Evolutionary conservation across 2,113 vertebrate genomes (phyloP), one percentile per base, ranked within the genome.

Genomic region (Nothobranchius furzeri): DNA sequence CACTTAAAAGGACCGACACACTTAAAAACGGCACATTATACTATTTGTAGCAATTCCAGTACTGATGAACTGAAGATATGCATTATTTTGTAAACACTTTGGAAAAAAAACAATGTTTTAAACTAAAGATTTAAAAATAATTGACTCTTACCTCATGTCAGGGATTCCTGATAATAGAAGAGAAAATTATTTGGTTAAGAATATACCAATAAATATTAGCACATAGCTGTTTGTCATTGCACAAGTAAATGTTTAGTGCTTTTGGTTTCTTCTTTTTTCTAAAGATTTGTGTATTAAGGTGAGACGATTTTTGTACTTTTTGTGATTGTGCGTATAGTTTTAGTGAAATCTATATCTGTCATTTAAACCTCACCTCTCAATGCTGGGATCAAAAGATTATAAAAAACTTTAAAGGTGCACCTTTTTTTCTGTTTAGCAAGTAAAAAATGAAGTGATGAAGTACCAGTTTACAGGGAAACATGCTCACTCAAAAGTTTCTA

Each of bases 71-170:
- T 89, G 85, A 90, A 92, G 81, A 93, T 94, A 94, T 94, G 92
- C 93, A 94, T 94, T 92, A 87, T 94, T 93, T 93, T 93, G 89
- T 88, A 91, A 90, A 91, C 68, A 86, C 82, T 92, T 92, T 87
- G 73, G 86, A 84, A 90, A 83, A 75, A 87, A 20, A 20, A 20
- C 20, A 1, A 20, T 87, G 85, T 90, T 87, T 92, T 87, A 82
- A 89, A 90, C 91, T 90, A 90, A 92, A 91, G 89, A 91, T 88
- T 17, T 10, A 50, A 50, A 64, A 91, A 88, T 42, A 87, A 92
- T 88, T 90, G 92, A 90, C 90, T 92, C 93, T 94, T 94, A 94
- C 93, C 93, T 94, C 93, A 93, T 81, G 89, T 93, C 93, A 93
- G 93, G 92, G 89, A 93, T 90, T 92, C 90, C 92, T 94, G 91